Conservation (phyloP, 2,888 invertebrate genomes). For the Cremastinae sp. region DNA sequence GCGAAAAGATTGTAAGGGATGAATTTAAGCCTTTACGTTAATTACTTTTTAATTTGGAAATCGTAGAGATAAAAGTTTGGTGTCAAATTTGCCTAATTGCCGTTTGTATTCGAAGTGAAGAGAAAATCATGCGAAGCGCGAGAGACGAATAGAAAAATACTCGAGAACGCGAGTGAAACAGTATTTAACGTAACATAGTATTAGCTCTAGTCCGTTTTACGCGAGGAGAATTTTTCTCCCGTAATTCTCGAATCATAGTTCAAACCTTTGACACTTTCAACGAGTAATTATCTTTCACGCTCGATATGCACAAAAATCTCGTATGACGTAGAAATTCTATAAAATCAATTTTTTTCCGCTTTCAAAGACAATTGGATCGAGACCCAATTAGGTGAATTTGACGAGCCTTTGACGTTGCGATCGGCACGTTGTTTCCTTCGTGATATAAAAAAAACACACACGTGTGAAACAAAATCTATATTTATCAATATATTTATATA, state of each 20-base stretch:
- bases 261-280: slow-evolving; percentile 28
- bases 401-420: slow-evolving; percentile 55
- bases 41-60: slow-evolving; percentile 14
- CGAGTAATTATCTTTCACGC: slow-evolving; percentile 33
- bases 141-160: slow-evolving; percentile 8
- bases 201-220: slow-evolving; percentile 68
- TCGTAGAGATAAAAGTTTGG: slow-evolving; percentile 22
- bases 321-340: background rate
- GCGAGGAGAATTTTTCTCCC: slow-evolving; percentile 32
- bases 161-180: slow-evolving; percentile 57
- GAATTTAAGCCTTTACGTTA: slow-evolving; percentile 29
- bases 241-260: slow-evolving; percentile 31
- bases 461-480: slow-evolving; percentile 43
- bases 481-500: slow-evolving; percentile 47
- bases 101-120: slow-evolving; percentile 23
- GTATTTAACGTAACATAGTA: slow-evolving; percentile 68
- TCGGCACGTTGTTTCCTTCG: slow-evolving; percentile 56
- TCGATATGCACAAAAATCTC: slow-evolving; percentile 31
- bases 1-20: slow-evolving; percentile 22
- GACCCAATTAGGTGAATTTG: slow-evolving; percentile 49
- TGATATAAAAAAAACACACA: slow-evolving; percentile 48
- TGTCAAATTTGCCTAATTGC: slow-evolving; percentile 52
- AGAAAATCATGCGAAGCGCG: background rate
- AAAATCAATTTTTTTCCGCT: slow-evolving; percentile 10
- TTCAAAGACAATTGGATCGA: slow-evolving; percentile 16